These are phyloP conservation scores for Apomyelois bistriatella DNA, from an alignment of 2,888 invertebrate genomes.

Conservation along the genomic window DNA sequence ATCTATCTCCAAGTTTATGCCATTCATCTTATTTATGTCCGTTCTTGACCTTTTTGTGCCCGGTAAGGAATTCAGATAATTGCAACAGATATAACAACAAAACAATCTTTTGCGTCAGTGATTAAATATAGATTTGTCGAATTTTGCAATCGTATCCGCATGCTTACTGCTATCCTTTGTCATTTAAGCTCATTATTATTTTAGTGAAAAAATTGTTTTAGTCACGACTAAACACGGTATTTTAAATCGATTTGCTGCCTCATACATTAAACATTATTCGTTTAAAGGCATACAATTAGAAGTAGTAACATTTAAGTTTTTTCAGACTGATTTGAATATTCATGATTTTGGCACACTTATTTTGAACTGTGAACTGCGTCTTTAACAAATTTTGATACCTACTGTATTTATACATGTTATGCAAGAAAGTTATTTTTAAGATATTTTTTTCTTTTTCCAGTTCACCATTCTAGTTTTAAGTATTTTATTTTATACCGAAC, in stretches of 20 bases:
- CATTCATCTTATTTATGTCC: conserved; percentile 25
- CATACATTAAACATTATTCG: background rate
- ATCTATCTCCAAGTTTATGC: background rate
- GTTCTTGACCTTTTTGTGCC: conserved; percentile 46
- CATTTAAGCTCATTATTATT: background rate
- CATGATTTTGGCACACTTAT: background rate
- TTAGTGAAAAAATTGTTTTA: conserved; percentile 1
- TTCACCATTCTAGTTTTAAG: too few relatives aligned
- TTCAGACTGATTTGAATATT: background rate
- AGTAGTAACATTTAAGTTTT: background rate
- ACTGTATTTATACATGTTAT: background rate
- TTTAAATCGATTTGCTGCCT: background rate
- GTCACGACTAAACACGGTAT: background rate
- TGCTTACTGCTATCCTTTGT: conserved; percentile 4
- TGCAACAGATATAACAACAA: conserved; percentile 24
- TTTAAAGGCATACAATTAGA: background rate
- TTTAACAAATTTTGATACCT: background rate
- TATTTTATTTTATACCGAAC: too few relatives aligned
- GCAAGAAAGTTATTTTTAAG: background rate
- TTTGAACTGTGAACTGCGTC: background rate
- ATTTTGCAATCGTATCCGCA: conserved; percentile 13
- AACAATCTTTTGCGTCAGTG: conserved; percentile 19
- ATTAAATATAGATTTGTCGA: conserved; percentile 16
- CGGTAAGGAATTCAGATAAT: conserved; percentile 37
- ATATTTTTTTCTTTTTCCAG: background rate